These are phyloP conservation scores for Sternotherus odoratus DNA, from an alignment of 2,797 vertebrate genomes.

Conservation along the genomic window DNA sequence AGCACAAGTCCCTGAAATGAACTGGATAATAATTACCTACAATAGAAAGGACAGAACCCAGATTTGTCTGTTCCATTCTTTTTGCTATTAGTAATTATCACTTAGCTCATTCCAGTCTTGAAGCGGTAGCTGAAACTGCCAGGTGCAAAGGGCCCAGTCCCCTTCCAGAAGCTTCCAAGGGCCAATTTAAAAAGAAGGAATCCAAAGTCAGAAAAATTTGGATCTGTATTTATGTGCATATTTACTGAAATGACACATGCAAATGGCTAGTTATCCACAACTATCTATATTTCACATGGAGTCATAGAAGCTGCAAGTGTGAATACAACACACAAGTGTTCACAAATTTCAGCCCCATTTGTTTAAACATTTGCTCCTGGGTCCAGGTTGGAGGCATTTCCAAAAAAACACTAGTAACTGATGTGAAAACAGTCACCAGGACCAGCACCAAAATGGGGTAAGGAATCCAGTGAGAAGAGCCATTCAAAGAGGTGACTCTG, in stretches of 20 bases:
- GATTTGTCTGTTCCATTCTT: neutral
- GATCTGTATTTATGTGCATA: neutral
- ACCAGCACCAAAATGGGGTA: neutral
- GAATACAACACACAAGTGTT: conserved; percentile 26
- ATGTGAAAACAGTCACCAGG: neutral
- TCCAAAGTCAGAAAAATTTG: neutral
- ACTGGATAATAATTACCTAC: conserved; percentile 17
- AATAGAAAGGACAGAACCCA: conserved; percentile 9
- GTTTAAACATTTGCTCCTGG: conserved; percentile 19
- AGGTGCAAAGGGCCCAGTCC: neutral
- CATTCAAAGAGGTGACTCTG: neutral
- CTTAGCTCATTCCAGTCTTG: neutral
- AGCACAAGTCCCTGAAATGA: conserved; percentile 10
- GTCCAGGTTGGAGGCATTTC: neutral
- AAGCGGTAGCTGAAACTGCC: neutral
- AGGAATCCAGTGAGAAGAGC: neutral
- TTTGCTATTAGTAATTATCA: conserved; percentile 42
- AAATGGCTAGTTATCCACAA: conserved; percentile 46
- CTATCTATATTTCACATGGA: conserved; percentile 52
- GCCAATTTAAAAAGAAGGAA: neutral
- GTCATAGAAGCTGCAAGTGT: neutral
- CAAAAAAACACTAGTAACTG: neutral
- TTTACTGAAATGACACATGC: conserved; percentile 28
- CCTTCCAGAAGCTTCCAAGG: neutral
- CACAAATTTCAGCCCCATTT: neutral